These are phyloP conservation scores for Sthenelais limicola DNA, from an alignment of 2,888 invertebrate species.

Conservation along the genomic window DNA sequence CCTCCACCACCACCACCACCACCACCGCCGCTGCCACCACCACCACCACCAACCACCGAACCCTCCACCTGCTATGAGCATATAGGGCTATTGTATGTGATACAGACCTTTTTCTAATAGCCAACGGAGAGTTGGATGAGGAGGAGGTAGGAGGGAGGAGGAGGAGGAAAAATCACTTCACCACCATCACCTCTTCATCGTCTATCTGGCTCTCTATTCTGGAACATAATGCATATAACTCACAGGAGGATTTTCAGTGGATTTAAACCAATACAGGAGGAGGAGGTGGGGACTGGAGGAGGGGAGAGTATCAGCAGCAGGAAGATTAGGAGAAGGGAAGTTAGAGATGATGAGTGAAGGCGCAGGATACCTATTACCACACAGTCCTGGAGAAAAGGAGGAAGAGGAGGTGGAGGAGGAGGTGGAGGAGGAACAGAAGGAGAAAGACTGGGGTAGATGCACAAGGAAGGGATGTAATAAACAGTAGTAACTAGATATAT, in stretches of 20 bases:
- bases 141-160: no score
- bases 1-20: background rate
- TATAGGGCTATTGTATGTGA: background rate
- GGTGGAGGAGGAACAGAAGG: background rate
- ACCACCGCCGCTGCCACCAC: background rate
- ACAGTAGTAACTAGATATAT: no score
- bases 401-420: conserved; percentile 12
- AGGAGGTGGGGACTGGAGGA: background rate
- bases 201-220: no score
- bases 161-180: no score
- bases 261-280: background rate
- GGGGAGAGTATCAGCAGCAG: conserved; percentile 12
- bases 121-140: conserved; percentile 11
- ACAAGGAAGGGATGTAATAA: background rate
- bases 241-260: no score
- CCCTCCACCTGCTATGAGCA: background rate
- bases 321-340: no score
- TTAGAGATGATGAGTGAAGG: no score
- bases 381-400: background rate
- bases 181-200: no score
- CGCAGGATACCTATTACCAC: background rate
- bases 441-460: conserved; percentile 15
- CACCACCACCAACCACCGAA: background rate
- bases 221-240: no score
- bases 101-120: background rate